Conservation (phyloP, 2,797 vertebrate genomes). For the Etheostoma nigrum region DNA sequence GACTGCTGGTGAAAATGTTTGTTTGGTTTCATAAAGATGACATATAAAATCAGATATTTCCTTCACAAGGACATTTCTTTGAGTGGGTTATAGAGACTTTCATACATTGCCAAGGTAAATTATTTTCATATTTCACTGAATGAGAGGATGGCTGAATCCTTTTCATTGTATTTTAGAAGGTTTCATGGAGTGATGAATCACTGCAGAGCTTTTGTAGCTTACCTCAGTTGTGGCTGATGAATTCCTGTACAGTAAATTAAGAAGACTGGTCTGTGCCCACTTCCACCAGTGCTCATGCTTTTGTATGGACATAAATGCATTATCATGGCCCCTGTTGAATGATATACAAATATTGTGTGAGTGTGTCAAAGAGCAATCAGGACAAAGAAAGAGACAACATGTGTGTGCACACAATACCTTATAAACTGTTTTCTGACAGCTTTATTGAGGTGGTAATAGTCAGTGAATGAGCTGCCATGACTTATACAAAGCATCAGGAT, state of each 20-base stretch:
- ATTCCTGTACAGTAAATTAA: slow-evolving; percentile 75
- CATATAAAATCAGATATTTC: neutral
- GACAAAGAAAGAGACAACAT: neutral
- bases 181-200: neutral
- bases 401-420: slow-evolving; percentile 72
- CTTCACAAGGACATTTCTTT: neutral
- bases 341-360: neutral
- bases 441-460: slow-evolving; percentile 77
- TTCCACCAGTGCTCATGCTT: slow-evolving; percentile 84
- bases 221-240: slow-evolving; percentile 61
- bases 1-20: slow-evolving; percentile 36
- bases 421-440: slow-evolving; percentile 78
- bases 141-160: neutral
- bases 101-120: neutral
- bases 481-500: slow-evolving; percentile 77
- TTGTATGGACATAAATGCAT: slow-evolving; percentile 66
- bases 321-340: slow-evolving; percentile 62
- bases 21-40: slow-evolving; percentile 5
- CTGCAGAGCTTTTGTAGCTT: neutral
- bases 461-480: slow-evolving; percentile 61
- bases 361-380: neutral
- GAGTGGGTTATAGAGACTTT: neutral
- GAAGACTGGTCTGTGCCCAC: slow-evolving; percentile 79
- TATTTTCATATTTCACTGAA: neutral
- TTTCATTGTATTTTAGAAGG: neutral